Conservation (phyloP, 2,797 vertebrate species). For the Arvicola amphibius region DNA sequence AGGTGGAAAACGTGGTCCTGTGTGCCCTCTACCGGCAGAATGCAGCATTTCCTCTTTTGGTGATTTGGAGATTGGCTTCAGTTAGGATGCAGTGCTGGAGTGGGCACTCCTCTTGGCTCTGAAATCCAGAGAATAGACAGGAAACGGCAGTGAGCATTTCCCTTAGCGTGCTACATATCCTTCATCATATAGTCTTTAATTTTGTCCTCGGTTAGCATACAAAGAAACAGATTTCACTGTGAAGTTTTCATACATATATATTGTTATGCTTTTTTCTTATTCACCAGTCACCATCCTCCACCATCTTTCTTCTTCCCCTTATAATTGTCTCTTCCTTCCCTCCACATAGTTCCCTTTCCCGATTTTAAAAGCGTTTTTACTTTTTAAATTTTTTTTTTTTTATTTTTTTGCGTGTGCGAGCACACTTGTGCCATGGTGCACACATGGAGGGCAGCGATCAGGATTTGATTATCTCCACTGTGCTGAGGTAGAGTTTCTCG, state of each 20-base stretch:
- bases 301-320: too few relatives aligned
- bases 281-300: accelerated
- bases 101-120: not conserved
- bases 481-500: not conserved
- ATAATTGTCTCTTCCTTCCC: not conserved
- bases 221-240: not conserved
- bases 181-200: not conserved
- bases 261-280: not conserved
- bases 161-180: not conserved
- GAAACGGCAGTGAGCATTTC: not conserved
- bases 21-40: conserved; percentile 30
- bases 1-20: not conserved
- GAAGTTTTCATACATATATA: not conserved
- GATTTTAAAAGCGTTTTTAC: not conserved
- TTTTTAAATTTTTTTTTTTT: not conserved
- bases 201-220: not conserved
- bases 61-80: not conserved
- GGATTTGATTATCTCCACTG: too few relatives aligned
- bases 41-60: not conserved
- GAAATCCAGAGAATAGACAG: not conserved
- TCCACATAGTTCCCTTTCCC: not conserved
- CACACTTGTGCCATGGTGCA: not conserved
- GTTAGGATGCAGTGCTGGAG: not conserved
- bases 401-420: not conserved
- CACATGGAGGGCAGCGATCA: not conserved